A percentile compares a stretch with the other conserved stretches of the same genome.
phyloP scores from a whole-genome alignment of 2,888 invertebrate genomes.

The Nemotelus pantherinus region DNA sequence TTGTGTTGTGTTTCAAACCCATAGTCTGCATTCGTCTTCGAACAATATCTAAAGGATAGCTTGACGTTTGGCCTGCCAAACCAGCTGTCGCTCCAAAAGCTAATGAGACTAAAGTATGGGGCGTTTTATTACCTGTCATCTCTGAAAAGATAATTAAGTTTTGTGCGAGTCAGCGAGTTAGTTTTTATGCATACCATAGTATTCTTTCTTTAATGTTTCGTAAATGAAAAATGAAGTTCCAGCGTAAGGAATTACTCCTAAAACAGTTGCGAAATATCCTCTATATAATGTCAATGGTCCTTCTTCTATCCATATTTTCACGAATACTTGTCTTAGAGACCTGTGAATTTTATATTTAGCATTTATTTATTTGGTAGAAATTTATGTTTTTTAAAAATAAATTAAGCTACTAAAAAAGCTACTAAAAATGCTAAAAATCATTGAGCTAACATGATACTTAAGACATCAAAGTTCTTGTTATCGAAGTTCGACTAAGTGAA shows the following conservation, averaged over 20 bases:
- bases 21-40: slow-evolving; percentile 72
- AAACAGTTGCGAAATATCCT: slow-evolving; percentile 88
- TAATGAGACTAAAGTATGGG: slow-evolving; percentile 73
- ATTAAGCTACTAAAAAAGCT: too few species aligned
- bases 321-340: slow-evolving; percentile 70
- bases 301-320: slow-evolving; percentile 78
- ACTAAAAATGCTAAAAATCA: too few species aligned
- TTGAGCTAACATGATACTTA: too few species aligned
- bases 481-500: too few species aligned
- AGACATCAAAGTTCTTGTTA: too few species aligned
- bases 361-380: too few species aligned
- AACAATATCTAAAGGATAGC: slow-evolving; percentile 96
- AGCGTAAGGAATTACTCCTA: slow-evolving; percentile 96
- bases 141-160: slow-evolving; percentile 56
- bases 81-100: slow-evolving; percentile 92
- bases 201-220: slow-evolving; percentile 87
- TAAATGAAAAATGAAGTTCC: slow-evolving; percentile 98
- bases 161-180: neutral
- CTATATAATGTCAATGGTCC: slow-evolving; percentile 81
- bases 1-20: slow-evolving; percentile 64
- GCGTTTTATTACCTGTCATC: slow-evolving; percentile 65
- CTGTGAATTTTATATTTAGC: slow-evolving; percentile 50
- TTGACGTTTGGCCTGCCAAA: slow-evolving; percentile 91
- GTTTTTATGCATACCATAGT: slow-evolving; percentile 70
- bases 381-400: too few species aligned